Percentiles rank a stretch among this genome's conserved stretches.
phyloP scores from a whole-genome alignment of 2,113 vertebrate species.

The Balaenoptera acutorostrata region DNA sequence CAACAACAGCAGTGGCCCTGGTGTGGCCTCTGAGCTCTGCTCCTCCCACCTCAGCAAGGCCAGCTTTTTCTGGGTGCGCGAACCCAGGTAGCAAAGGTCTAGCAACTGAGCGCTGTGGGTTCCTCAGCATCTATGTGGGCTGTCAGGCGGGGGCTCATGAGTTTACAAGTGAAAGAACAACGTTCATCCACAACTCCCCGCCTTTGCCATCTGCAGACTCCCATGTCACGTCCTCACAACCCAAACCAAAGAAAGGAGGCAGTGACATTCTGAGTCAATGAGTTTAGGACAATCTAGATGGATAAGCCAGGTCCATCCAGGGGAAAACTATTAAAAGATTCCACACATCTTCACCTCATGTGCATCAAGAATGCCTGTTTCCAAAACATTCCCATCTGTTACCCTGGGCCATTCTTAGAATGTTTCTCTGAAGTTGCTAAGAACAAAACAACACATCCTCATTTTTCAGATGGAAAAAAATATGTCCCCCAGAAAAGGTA shows the following conservation, averaged over 20 bases:
- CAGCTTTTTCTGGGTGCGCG: not conserved
- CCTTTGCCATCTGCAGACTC: not conserved
- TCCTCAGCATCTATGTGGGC: not conserved
- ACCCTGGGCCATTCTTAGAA: not conserved
- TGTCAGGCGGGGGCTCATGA: not conserved
- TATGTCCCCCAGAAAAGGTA: not conserved
- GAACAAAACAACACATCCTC: not conserved
- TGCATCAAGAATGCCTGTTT: not conserved
- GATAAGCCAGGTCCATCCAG: not conserved
- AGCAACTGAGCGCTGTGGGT: not conserved
- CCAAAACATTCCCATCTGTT: not conserved
- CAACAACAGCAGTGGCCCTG: not conserved
- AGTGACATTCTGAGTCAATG: not conserved
- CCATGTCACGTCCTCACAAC: not conserved
- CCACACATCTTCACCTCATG: not conserved
- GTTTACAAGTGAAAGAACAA: not conserved
- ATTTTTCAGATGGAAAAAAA: slow-evolving; percentile 24
- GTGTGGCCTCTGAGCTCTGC: not conserved
- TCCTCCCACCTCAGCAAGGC: not conserved
- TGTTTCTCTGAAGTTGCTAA: not conserved
- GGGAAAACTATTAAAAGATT: not conserved
- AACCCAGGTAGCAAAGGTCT: not conserved
- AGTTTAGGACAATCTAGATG: not conserved
- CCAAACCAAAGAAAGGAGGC: not conserved
- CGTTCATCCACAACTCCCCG: not conserved